A percentile compares a stretch with the other conserved stretches of the same genome.
These are phyloP conservation scores for Erethizon dorsatum DNA, from an alignment of 2,797 vertebrate species.

Conservation along the genomic window DNA sequence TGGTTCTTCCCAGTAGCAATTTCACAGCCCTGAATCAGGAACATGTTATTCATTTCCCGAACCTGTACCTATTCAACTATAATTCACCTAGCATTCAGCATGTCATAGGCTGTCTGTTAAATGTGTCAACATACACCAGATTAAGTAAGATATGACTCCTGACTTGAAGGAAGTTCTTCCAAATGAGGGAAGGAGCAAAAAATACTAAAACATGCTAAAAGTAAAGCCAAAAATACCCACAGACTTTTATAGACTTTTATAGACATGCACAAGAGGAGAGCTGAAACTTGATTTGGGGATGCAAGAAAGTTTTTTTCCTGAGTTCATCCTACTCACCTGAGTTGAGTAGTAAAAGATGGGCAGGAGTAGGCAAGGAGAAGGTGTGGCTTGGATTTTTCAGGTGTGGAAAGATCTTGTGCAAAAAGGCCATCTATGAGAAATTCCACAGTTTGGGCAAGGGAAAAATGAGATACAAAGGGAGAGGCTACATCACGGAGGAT, in stretches of 20 bases:
- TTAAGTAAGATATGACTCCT: background rate
- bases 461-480: slow-evolving; percentile 16
- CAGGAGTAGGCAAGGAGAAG: slow-evolving; percentile 19
- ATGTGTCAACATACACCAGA: background rate
- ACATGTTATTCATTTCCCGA: background rate
- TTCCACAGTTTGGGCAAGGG: background rate
- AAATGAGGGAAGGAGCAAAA: background rate
- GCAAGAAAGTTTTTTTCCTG: background rate
- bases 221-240: background rate
- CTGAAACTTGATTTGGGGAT: background rate
- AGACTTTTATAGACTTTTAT: background rate
- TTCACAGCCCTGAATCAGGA: background rate
- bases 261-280: background rate
- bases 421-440: slow-evolving; percentile 34
- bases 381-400: slow-evolving; percentile 36
- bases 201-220: background rate
- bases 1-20: slow-evolving; percentile 21
- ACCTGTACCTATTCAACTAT: background rate
- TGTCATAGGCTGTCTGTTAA: slow-evolving; percentile 6
- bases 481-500: background rate
- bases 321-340: background rate
- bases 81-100: slow-evolving; percentile 8
- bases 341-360: slow-evolving; percentile 17
- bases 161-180: slow-evolving; percentile 1
- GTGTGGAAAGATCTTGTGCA: background rate